Conservation (phyloP, 2,113 vertebrate species). For the Indri indri region DNA sequence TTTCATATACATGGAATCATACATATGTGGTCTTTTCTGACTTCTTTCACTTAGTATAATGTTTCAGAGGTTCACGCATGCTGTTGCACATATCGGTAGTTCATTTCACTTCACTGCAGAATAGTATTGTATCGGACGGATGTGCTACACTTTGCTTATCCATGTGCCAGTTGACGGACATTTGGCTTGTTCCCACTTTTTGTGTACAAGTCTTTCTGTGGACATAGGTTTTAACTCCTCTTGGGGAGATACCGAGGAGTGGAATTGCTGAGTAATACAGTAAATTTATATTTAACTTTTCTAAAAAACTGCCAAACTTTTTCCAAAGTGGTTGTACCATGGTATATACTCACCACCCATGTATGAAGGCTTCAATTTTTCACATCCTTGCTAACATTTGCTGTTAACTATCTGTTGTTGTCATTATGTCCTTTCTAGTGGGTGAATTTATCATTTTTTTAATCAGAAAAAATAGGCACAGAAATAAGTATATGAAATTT, state of each 20-base stretch:
- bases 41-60: not conserved
- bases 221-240: not conserved
- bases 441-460: not conserved
- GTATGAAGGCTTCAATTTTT: not conserved
- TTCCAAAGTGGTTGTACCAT: not conserved
- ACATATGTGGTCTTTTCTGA: not conserved
- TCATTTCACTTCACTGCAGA: not conserved
- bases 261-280: not conserved
- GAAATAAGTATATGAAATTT: not conserved
- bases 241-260: not conserved
- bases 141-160: not conserved
- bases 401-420: not conserved
- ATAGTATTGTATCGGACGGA: too few species aligned
- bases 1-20: not conserved
- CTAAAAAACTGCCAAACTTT: not conserved
- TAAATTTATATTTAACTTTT: not conserved
- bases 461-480: not conserved
- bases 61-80: not conserved
- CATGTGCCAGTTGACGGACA: not conserved
- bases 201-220: not conserved
- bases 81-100: rapidly evolving
- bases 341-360: not conserved
- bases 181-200: not conserved
- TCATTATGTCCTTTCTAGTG: not conserved
- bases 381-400: not conserved